Conservation (phyloP, 2,797 vertebrate species). For the Enteromius radiatus region DNA sequence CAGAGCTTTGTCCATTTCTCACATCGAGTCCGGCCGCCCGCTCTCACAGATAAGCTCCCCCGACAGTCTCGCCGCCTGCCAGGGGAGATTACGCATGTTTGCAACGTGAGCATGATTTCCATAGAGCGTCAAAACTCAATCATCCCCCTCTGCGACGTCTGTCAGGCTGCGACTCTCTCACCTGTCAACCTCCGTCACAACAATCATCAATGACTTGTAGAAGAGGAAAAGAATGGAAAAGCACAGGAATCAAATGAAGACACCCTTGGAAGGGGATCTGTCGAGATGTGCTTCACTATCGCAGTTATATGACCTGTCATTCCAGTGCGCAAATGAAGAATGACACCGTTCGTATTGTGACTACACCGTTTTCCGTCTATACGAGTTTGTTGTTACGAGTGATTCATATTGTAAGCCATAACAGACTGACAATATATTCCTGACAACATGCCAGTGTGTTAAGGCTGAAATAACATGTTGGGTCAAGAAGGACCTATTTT, state of each 20-base stretch:
- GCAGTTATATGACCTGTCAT: neutral
- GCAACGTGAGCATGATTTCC: conserved; percentile 17
- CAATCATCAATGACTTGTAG: neutral
- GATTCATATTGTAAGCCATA: conserved; percentile 14
- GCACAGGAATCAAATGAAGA: conserved; percentile 5
- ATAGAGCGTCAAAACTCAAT: conserved; percentile 22
- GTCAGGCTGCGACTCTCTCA: conserved; percentile 15
- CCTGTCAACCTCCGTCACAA: conserved; percentile 22
- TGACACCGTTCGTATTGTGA: neutral
- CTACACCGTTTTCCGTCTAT: neutral
- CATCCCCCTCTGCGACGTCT: conserved; percentile 5
- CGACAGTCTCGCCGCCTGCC: neutral
- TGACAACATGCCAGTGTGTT: conserved; percentile 18
- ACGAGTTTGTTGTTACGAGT: conserved; percentile 3
- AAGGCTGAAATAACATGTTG: neutral
- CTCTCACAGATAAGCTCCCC: neutral
- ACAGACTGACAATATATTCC: conserved; percentile 12
- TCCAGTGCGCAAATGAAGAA: neutral
- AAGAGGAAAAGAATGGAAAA: conserved; percentile 4
- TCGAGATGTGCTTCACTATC: neutral
- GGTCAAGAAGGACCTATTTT: conserved; percentile 1
- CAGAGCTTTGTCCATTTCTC: conserved; percentile 24
- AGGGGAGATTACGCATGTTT: conserved; percentile 33
- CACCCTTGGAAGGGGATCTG: neutral
- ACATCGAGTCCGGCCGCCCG: neutral